A percentile compares a stretch with the other conserved stretches of the same genome.
phyloP scores from a whole-genome alignment of 2,888 invertebrate genomes.

The Cephus pygmeus region DNA sequence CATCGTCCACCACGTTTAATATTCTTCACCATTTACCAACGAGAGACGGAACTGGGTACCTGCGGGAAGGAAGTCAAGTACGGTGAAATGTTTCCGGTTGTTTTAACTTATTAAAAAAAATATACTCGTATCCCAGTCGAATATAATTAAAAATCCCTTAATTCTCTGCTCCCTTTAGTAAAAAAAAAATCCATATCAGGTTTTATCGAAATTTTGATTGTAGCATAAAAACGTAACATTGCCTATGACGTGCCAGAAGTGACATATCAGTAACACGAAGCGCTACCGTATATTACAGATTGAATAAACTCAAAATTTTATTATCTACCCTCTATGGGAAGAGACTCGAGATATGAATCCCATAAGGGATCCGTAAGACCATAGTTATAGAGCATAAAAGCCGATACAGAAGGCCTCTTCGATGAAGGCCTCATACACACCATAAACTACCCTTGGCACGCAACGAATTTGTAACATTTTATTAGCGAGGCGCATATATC shows the following conservation, averaged over 20 bases:
- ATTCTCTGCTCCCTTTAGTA: too few species aligned
- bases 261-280: not conserved
- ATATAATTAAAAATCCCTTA: not conserved
- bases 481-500: conserved; percentile 52
- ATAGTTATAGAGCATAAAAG: conserved; percentile 23
- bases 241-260: not conserved
- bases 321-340: conserved; percentile 1
- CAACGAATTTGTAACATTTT: conserved; percentile 64
- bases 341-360: conserved; percentile 1
- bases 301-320: not conserved
- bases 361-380: conserved; percentile 15
- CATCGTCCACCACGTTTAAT: not conserved
- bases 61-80: not conserved
- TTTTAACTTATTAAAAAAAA: not conserved
- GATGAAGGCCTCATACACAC: conserved; percentile 46
- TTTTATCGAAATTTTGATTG: too few species aligned
- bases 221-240: not conserved
- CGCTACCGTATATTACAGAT: not conserved
- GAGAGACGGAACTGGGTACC: not conserved
- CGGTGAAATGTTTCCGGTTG: not conserved
- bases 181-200: too few species aligned
- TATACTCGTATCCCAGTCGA: not conserved
- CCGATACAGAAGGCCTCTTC: conserved; percentile 32
- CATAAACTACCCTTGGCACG: conserved; percentile 56
- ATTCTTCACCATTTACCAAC: not conserved